Percentiles rank a stretch among this genome's conserved stretches.
phyloP scores from a whole-genome alignment of 2,113 vertebrate species.

The Syrrhaptes paradoxus region DNA sequence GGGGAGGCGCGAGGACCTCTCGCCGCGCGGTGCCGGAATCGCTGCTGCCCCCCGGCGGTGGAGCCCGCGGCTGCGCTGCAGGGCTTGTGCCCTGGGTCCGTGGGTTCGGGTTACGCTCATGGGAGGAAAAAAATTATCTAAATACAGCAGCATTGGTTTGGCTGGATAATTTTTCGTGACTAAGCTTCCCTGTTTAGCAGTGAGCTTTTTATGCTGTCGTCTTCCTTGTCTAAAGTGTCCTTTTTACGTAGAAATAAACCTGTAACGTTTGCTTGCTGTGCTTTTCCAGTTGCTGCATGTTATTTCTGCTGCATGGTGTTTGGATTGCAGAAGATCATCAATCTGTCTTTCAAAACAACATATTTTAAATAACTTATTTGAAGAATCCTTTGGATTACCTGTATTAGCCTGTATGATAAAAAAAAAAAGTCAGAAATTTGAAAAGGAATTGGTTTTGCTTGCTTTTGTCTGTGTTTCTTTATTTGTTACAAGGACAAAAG shows the following conservation, averaged over 20 bases:
- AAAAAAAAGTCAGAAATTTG: neutral
- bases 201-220: neutral
- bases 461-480: neutral
- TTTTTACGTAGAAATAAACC: neutral
- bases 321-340: neutral
- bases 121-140: no score
- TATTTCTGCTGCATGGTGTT: neutral
- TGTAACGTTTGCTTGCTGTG: rapidly evolving
- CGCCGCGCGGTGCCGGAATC: rapidly evolving
- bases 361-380: neutral
- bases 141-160: no score
- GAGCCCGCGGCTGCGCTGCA: neutral
- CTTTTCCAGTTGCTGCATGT: rapidly evolving
- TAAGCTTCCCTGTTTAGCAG: rapidly evolving
- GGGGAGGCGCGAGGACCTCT: neutral
- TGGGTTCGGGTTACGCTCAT: neutral
- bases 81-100: neutral
- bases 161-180: neutral
- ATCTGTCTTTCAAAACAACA: neutral
- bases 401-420: no score
- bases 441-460: neutral
- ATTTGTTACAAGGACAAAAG: neutral
- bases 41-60: neutral
- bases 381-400: neutral
- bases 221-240: no score